phyloP scores from a whole-genome alignment of 1,140 invertebrate genomes.

The Aphelinus certus region DNA sequence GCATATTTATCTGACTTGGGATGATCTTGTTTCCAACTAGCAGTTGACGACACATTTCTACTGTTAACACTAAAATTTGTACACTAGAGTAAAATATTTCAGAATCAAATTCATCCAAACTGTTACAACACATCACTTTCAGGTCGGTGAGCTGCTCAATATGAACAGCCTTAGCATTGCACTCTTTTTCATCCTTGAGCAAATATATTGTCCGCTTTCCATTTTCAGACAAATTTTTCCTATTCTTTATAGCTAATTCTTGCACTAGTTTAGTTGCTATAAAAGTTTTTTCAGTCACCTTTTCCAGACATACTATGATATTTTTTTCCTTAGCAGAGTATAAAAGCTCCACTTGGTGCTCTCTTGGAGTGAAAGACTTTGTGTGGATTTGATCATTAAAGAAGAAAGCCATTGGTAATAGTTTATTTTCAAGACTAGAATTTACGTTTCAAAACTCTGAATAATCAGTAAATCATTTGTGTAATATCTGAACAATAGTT shows the following conservation, averaged over 20 bases:
- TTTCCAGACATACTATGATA: constrained; percentile 86
- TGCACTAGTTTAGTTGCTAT: constrained; percentile 89
- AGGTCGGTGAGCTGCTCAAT: constrained; percentile 63
- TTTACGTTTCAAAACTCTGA: too few relatives aligned
- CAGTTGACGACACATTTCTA: constrained; percentile 71
- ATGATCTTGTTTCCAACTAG: constrained; percentile 66
- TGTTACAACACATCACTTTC: constrained; percentile 51
- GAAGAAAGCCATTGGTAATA: constrained; percentile 68
- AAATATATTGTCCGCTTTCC: constrained; percentile 68
- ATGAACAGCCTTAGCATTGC: constrained; percentile 68
- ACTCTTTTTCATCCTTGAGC: constrained; percentile 67
- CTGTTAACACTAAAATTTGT: constrained; percentile 77
- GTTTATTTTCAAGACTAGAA: too few relatives aligned
- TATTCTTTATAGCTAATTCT: constrained; percentile 71
- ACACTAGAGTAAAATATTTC: constrained; percentile 45
- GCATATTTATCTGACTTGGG: constrained; percentile 73
- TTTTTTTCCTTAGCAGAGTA: constrained; percentile 82
- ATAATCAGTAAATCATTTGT: too few relatives aligned
- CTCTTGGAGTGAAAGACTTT: constrained; percentile 77
- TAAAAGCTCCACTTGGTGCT: constrained; percentile 83
- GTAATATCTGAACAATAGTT: too few relatives aligned
- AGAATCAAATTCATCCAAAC: constrained; percentile 41
- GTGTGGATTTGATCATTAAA: constrained; percentile 74
- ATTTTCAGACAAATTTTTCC: constrained; percentile 55
- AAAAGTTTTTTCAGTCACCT: constrained; percentile 86